Base-by-base conservation (phyloP, 2,113 vertebrate genomes). In the Neolamprologus brichardi region DNA sequence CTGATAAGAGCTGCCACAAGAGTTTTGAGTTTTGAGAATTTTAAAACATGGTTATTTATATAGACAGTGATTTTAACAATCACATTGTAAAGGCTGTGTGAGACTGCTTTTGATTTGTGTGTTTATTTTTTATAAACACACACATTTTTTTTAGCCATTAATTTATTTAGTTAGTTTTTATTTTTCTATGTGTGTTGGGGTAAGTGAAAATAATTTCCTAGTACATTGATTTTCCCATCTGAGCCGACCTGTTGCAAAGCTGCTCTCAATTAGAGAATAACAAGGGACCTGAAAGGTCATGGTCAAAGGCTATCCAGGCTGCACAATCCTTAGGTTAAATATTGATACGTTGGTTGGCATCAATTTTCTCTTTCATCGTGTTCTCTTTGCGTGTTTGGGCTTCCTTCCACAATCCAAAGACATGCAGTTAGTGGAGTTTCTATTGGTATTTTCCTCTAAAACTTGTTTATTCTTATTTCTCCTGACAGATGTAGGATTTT, bases 1-100 rank as follows among this genome's bases (percentile, higher is more conserved):
- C 23, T 8, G 54, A 56, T 0, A 3, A 56, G 54, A 56, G 1
- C 54, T 56, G 53, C 7, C 53, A 56, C 53, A 8, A 0, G 23
- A 56, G 53, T 14, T 56, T 25, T 56, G 37, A 39, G 37, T 39
- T 12, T 44, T 44, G 41, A 14, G 5, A 14, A 46, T 46, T 46
- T 7, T 46, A 46, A 25, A 56, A 56, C 23, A 25, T 56, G 12
- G 23, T 56, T 56, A 28, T 56, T 56, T 17, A 49, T 49, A 0
- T 25, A 0, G 53, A 14, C 12, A 28, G 53, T 56, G 53, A 56
- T 56, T 56, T 56, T 56, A 25, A 56, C 7, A 25, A 56, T 28
- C 12, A 25, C 53, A 8, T 56, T 49, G 0, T 49, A 49, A 49
- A 49, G 46, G 46, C 14, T 49, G 7, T 17, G 2, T 49, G 46